Evolutionary conservation across 2,113 vertebrate species (phyloP), one percentile per base, ranked within the genome.

Genomic region (Rattus norvegicus): DNA sequence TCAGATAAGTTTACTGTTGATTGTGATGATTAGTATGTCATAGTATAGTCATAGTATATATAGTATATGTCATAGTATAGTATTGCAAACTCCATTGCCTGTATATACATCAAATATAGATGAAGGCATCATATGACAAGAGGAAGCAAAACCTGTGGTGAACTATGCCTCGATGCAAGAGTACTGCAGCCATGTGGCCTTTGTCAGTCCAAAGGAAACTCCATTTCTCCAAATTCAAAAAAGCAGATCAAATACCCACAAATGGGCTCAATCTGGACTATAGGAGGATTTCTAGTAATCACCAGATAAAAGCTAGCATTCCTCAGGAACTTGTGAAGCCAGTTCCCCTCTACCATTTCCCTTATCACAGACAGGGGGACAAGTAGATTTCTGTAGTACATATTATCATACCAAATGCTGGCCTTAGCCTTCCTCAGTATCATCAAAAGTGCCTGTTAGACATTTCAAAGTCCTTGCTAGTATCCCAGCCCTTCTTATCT

Each of bases 1-100:
- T n/a, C 89, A 89, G 36, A 69, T 63, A 92, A 80, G 73, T 47
- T 92, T 73, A 65, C 85, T 33, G 90, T 54, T 91, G 81, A 92
- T 26, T 75, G n/a, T 84, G 52, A 8, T 70, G 30, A n/a, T 93
- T 90, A 43, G 43, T 43, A 43, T 43, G 43, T 43, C 43, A 43
- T 43, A 43, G 43, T 43, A 43, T 43, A 43, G 43, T 43, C 43
- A 43, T 43, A 43, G 43, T 43, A 43, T 43, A 43, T 43, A 43
- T 43, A 43, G 43, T 43, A 43, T 43, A 43, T 43, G 52, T 85
- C n/a, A 65, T n/a, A 80, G 28, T 7, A 1, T 49, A 69, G 12
- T 28, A 8, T 88, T 36, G 24, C 85, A 92, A 76, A 80, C 56
- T 39, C 79, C n/a, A 30, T 30, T n/a, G 10, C 3, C 19, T 92